Percentiles rank a stretch among this genome's conserved stretches.
These are phyloP conservation scores for Amblyopsis rosae DNA, from an alignment of 2,113 vertebrate genomes.

Conservation along the genomic window DNA sequence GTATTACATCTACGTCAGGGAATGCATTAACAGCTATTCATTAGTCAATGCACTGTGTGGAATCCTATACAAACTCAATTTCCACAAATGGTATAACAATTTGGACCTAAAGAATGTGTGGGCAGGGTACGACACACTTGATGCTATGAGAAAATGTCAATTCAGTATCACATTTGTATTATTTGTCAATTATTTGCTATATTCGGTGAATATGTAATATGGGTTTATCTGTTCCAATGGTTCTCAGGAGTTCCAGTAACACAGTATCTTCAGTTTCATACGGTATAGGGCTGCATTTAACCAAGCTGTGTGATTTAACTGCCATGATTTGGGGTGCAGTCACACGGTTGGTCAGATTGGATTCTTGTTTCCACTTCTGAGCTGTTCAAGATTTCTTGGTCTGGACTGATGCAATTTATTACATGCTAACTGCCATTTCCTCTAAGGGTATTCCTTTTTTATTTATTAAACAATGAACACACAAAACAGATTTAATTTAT, in stretches of 20 bases:
- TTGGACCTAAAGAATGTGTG: too few relatives aligned
- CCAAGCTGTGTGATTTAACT: background rate
- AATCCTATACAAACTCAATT: too few relatives aligned
- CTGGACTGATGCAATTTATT: slow-evolving; percentile 55
- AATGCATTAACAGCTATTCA: background rate
- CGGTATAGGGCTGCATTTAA: background rate
- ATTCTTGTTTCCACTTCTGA: slow-evolving; percentile 19
- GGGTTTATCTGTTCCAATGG: too few relatives aligned
- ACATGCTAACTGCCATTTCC: slow-evolving; percentile 52
- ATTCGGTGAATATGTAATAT: background rate
- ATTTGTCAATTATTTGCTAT: background rate
- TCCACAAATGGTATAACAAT: too few relatives aligned
- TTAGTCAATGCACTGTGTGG: too few relatives aligned
- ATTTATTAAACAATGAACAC: slow-evolving; percentile 42
- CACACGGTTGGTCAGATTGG: background rate
- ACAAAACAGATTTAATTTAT: slow-evolving; percentile 63
- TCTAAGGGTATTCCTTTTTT: slow-evolving; percentile 46
- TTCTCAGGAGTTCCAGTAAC: too few relatives aligned
- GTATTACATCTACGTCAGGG: background rate
- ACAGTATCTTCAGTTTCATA: too few relatives aligned
- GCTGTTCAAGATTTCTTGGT: slow-evolving; percentile 27
- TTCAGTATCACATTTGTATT: background rate
- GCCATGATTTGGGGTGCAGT: slow-evolving; percentile 9
- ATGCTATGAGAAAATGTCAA: background rate
- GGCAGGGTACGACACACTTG: too few relatives aligned